Evolutionary conservation across 2,888 invertebrate species (phyloP).

Genomic region (Lepidocyrtoides sp.): DNA sequence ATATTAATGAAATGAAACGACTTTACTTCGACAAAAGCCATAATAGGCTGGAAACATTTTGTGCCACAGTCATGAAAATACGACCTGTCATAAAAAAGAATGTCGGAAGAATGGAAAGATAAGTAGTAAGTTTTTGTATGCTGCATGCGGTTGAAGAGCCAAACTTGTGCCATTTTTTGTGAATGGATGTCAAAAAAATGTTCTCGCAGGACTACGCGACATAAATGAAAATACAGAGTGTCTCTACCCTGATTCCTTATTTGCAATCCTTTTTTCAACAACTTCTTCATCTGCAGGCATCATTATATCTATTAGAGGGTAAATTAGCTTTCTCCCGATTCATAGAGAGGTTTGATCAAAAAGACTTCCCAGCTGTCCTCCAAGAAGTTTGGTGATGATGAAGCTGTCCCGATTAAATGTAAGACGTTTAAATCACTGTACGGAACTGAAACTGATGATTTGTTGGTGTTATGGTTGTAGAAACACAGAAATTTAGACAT

Average conservation of each 20-base stretch:
- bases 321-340: background rate
- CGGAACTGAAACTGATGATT: background rate
- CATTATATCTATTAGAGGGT: background rate
- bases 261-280: background rate
- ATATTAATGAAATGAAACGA: constrained; percentile 52
- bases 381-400: background rate
- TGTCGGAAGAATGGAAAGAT: constrained; percentile 34
- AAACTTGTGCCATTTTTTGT: background rate
- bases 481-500: no score
- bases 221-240: background rate
- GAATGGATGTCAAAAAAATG: background rate
- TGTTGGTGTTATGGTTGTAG: background rate
- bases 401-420: background rate
- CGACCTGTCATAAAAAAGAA: constrained; percentile 68
- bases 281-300: background rate
- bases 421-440: background rate
- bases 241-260: background rate
- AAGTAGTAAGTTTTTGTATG: constrained; percentile 13
- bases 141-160: background rate
- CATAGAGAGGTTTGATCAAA: background rate
- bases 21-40: constrained; percentile 67
- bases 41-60: constrained; percentile 58
- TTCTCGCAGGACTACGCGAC: background rate
- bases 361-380: background rate
- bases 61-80: constrained; percentile 60